phyloP scores from a whole-genome alignment of 2,888 invertebrate genomes.

The Suillia variegata region DNA sequence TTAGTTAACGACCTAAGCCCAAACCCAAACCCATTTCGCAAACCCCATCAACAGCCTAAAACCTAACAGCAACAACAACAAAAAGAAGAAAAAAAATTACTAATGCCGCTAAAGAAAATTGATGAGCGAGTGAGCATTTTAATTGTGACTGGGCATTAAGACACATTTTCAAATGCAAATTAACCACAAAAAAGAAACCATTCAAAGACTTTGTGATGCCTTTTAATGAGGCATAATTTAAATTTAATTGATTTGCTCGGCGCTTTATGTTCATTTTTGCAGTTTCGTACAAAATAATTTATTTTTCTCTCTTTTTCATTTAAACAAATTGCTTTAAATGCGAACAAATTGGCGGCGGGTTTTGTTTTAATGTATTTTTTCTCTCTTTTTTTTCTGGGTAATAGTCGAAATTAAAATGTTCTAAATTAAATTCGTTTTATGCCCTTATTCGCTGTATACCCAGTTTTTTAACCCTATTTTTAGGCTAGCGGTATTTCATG shows the following conservation, averaged over 20 bases:
- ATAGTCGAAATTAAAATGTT: slow-evolving; percentile 27
- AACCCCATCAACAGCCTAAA: no score
- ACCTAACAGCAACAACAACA: neutral
- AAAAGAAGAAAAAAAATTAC: neutral
- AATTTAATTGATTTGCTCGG: slow-evolving; percentile 46
- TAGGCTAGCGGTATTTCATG: neutral
- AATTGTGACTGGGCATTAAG: slow-evolving; percentile 44
- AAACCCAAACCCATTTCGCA: no score
- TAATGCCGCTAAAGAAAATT: neutral
- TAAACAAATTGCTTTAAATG: slow-evolving; percentile 2
- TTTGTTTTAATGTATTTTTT: no score
- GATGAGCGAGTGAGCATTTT: slow-evolving; percentile 50
- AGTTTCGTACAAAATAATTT: neutral
- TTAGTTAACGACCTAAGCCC: no score
- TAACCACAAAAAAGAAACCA: neutral
- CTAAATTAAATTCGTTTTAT: slow-evolving; percentile 21
- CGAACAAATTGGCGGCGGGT: slow-evolving; percentile 20
- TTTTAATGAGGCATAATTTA: slow-evolving; percentile 51
- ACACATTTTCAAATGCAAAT: slow-evolving; percentile 23
- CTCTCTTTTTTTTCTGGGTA: slow-evolving; percentile 18
- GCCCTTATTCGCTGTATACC: no score
- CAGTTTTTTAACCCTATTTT: no score
- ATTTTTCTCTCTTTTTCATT: neutral
- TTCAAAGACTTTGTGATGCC: slow-evolving; percentile 49
- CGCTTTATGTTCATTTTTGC: neutral